Evolutionary conservation across 2,113 vertebrate species (phyloP).

Genomic region (Lichenostomus cassidix): DNA sequence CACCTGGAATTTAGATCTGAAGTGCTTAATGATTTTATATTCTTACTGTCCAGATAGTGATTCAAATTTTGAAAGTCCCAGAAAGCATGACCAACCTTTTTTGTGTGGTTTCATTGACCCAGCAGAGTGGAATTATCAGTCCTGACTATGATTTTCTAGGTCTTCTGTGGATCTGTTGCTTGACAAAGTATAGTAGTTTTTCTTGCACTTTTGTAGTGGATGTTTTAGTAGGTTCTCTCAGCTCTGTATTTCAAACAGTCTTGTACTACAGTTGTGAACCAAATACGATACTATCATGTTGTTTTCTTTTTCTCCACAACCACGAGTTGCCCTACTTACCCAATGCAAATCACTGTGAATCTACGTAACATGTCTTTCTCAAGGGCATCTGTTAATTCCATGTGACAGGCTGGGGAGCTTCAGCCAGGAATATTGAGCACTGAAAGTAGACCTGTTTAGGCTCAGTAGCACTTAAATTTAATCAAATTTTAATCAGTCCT

Average conservation of each 20-base stretch:
- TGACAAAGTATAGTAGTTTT: not conserved
- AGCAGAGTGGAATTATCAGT: not conserved
- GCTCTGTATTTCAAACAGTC: not conserved
- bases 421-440: not conserved
- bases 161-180: not conserved
- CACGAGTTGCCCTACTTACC: constrained; percentile 39
- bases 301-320: not conserved
- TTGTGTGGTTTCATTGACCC: not conserved
- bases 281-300: not conserved
- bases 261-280: not conserved
- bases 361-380: constrained; percentile 11
- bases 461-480: not conserved
- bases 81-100: not conserved
- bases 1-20: not conserved
- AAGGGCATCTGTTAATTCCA: constrained; percentile 54
- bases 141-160: not conserved
- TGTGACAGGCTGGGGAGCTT: constrained; percentile 1
- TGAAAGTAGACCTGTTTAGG: not conserved
- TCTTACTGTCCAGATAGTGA: not conserved
- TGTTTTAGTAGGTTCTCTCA: not conserved
- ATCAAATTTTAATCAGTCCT: not conserved
- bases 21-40: not conserved
- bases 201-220: not conserved
- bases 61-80: not conserved
- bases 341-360: constrained; percentile 20